Evolutionary conservation across 2,113 vertebrate species (phyloP).

Genomic region (Mustela nigripes): DNA sequence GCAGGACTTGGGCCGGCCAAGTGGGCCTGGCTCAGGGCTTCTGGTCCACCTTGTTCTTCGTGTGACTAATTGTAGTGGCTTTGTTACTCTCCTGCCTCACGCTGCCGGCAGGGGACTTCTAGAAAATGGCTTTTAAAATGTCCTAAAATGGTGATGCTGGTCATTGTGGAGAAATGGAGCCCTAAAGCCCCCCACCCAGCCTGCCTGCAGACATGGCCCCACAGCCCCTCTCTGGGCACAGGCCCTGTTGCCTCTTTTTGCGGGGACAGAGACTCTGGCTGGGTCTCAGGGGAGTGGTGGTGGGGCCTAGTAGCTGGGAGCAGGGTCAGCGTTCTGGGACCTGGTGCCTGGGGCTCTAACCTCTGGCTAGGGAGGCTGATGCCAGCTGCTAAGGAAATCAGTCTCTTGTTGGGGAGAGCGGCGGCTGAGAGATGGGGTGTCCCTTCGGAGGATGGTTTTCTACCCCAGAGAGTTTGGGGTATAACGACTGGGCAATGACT

Average conservation of each 20-base stretch:
- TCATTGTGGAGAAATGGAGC: neutral
- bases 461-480: neutral
- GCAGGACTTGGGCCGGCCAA: neutral
- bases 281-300: neutral
- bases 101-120: neutral
- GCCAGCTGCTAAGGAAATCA: slow-evolving; percentile 22
- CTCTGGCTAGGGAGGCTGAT: slow-evolving; percentile 42
- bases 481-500: neutral
- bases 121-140: neutral
- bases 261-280: neutral
- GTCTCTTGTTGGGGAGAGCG: neutral
- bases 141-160: neutral
- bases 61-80: neutral
- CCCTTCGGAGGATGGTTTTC: neutral
- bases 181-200: neutral
- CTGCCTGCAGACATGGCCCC: neutral
- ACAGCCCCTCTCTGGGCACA: neutral
- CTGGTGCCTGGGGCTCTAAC: neutral
- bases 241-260: neutral
- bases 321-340: neutral
- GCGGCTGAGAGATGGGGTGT: neutral
- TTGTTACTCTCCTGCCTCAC: neutral
- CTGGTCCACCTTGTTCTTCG: neutral
- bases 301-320: neutral
- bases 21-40: neutral